Conservation (phyloP, 2,888 invertebrate species). For the Nomada goodeniana region DNA sequence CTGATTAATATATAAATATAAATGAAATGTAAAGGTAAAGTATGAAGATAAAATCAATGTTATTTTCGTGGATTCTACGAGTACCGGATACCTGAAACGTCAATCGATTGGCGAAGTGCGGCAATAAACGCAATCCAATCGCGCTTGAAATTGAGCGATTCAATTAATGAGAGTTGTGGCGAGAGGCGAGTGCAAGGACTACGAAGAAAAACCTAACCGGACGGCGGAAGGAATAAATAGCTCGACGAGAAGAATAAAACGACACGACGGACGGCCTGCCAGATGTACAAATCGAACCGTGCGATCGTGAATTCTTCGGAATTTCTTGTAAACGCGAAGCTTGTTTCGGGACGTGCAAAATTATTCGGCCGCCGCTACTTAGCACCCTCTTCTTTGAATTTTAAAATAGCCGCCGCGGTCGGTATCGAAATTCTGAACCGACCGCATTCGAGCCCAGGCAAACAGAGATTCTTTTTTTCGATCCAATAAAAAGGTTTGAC, state of each 20-base stretch:
- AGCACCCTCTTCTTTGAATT: background rate
- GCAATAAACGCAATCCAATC: background rate
- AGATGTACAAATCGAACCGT: slow-evolving; percentile 44
- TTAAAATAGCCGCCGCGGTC: background rate
- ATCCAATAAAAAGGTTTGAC: background rate
- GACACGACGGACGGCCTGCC: slow-evolving; percentile 6
- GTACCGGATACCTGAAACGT: background rate
- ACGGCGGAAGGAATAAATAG: slow-evolving; percentile 50
- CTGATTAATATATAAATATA: no score
- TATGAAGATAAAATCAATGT: background rate
- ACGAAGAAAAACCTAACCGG: slow-evolving; percentile 40
- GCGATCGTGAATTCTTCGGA: slow-evolving; percentile 37
- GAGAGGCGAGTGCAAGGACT: slow-evolving; percentile 3
- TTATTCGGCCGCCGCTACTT: slow-evolving; percentile 1
- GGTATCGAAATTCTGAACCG: no score
- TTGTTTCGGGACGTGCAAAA: slow-evolving; percentile 15
- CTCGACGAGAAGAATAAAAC: slow-evolving; percentile 24
- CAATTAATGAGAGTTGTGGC: slow-evolving; percentile 36
- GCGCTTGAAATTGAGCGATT: slow-evolving; percentile 47
- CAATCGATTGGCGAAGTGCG: slow-evolving; percentile 1
- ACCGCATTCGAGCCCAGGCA: no score
- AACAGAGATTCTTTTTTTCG: no score
- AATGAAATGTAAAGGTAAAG: no score
- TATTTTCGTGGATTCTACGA: background rate
- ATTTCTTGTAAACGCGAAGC: slow-evolving; percentile 36